Percentiles rank a stretch among this genome's conserved stretches.
Evolutionary conservation across 2,888 invertebrate genomes (phyloP).

Genomic region (Tenthredo mesomela): DNA sequence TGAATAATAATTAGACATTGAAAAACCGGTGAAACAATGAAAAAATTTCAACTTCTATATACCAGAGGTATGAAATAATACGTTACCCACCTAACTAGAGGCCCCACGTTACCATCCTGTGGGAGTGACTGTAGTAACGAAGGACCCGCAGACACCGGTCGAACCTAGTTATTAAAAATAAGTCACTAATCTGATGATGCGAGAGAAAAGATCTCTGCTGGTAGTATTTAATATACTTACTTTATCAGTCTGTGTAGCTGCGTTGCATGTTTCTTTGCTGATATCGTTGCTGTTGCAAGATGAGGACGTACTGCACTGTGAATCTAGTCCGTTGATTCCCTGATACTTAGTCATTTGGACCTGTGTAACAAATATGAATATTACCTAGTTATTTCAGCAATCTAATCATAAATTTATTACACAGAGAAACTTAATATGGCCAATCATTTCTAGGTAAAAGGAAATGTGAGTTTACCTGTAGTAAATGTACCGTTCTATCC

Average conservation of each 20-base stretch:
- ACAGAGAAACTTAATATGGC: neutral
- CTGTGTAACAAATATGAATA: constrained; percentile 58
- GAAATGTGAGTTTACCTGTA: constrained; percentile 79
- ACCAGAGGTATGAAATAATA: neutral
- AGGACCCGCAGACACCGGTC: constrained; percentile 82
- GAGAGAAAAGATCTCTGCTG: constrained; percentile 45
- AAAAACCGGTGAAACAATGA: constrained; percentile 7
- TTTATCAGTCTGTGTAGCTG: constrained; percentile 93
- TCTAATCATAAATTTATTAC: neutral
- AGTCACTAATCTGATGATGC: constrained; percentile 44
- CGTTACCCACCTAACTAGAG: constrained; percentile 81
- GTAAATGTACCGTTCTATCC: constrained; percentile 88
- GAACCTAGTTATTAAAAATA: constrained; percentile 76
- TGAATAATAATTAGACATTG: constrained; percentile 34
- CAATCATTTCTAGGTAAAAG: neutral
- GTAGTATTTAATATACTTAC: constrained; percentile 78
- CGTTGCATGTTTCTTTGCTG: constrained; percentile 85
- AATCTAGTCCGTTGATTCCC: constrained; percentile 67
- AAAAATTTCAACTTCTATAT: neutral
- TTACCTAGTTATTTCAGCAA: neutral
- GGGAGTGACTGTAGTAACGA: constrained; percentile 80
- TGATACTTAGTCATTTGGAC: constrained; percentile 72
- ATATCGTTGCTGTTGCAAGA: constrained; percentile 75
- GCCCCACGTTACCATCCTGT: constrained; percentile 79
- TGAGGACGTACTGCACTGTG: constrained; percentile 69